Evolutionary conservation across 1,140 invertebrate genomes (phyloP).

Genomic region (Drosophila quadrilineata): DNA sequence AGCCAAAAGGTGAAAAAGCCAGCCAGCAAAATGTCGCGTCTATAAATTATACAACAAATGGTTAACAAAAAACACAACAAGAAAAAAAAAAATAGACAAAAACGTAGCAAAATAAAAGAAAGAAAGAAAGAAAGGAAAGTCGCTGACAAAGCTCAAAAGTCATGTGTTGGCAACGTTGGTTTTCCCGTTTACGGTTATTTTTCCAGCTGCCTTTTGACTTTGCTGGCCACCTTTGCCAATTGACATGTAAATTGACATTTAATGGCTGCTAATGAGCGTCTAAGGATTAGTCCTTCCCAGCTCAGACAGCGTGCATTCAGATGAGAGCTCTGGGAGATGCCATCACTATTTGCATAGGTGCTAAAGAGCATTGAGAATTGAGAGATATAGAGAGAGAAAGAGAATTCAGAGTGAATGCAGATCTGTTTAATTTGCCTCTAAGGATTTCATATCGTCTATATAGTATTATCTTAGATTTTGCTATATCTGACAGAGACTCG

Average conservation of each 20-base stretch:
- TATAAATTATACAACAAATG: constrained; percentile 75
- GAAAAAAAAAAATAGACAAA: constrained; percentile 7
- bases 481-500: neutral
- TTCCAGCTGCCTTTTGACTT: constrained; percentile 32
- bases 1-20: constrained; percentile 64
- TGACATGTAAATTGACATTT: constrained; percentile 81
- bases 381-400: too few relatives aligned
- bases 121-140: constrained; percentile 47
- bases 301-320: neutral
- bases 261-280: constrained; percentile 78
- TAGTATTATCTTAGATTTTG: neutral
- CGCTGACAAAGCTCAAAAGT: constrained; percentile 72
- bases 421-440: too few relatives aligned
- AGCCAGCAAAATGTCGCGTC: constrained; percentile 54
- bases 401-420: too few relatives aligned
- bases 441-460: neutral
- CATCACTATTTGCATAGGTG: constrained; percentile 49
- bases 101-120: constrained; percentile 14
- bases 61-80: constrained; percentile 12
- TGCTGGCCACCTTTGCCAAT: constrained; percentile 59
- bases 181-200: constrained; percentile 21
- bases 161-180: constrained; percentile 40
- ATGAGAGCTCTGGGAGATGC: neutral
- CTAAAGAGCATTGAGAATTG: constrained; percentile 21
- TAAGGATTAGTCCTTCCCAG: constrained; percentile 59